A percentile compares a stretch with the other conserved stretches of the same genome.
These are phyloP conservation scores for Corvus hawaiiensis DNA, from an alignment of 2,113 vertebrate species.

Conservation along the genomic window DNA sequence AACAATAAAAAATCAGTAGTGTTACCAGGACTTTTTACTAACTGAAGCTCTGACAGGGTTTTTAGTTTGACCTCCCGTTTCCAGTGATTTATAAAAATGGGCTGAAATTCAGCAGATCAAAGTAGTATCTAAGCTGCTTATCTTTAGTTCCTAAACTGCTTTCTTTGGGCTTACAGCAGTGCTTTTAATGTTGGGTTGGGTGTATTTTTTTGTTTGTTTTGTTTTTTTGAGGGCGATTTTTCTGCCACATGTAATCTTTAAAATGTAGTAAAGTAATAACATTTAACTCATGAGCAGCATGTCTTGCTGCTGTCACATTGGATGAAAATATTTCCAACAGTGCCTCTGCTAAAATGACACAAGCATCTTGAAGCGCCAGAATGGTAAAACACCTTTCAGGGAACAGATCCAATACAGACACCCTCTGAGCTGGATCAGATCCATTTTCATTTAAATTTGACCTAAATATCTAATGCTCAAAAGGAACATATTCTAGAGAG, in stretches of 20 bases:
- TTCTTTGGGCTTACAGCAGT: not conserved
- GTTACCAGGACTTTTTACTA: not conserved
- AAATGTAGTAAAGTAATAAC: not conserved
- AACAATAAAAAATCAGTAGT: not conserved
- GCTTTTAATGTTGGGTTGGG: not conserved
- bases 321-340: conserved; percentile 18
- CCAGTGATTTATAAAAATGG: conserved; percentile 20
- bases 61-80: not conserved
- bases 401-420: conserved; percentile 6
- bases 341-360: conserved; percentile 10
- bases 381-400: conserved; percentile 35
- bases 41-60: not conserved
- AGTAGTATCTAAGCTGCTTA: conserved; percentile 16
- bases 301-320: not conserved
- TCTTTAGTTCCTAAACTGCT: conserved; percentile 2
- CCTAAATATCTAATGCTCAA: not conserved
- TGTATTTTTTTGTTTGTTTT: not conserved
- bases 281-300: not conserved
- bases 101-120: conserved; percentile 19
- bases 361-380: not conserved
- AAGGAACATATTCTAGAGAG: not conserved
- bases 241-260: not conserved
- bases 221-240: not conserved
- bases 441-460: conserved; percentile 37
- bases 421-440: conserved; percentile 5